Evolutionary conservation across 2,888 invertebrate species (phyloP), one percentile per base, ranked within the genome.

Genomic region (Drosophila helvetica): DNA sequence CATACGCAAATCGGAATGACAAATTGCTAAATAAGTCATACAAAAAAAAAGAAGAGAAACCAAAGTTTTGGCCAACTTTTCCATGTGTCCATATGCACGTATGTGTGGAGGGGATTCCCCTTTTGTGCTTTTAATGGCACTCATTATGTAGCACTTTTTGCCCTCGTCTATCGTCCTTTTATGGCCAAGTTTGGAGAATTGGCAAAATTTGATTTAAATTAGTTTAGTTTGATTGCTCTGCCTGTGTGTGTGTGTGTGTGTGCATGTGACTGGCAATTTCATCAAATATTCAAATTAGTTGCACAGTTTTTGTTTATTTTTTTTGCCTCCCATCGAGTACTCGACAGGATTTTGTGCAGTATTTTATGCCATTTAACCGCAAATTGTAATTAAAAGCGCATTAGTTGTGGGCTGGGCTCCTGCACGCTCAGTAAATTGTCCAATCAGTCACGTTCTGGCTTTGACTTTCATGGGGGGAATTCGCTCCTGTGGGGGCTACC

Each of bases 21-120:
- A 88, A 88, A 88, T 87, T 74, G 75, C 63, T 66, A 77, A 77
- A 69, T 57, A 68, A 77, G 56, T 80, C 66, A 60, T 12, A 43
- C 19, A 47, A 33, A 50, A 48, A 55, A 68, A 72, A 22, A 22
- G 22, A 5, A 74, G 15, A 38, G 38, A 53, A 50, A 19, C n/a
- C 5, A 67, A 66, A 79, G 45, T 53, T 43, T 25, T 33, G 50
- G 15, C 57, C 43, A 56, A 42, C 68, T 42, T 25, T 10, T 15
- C 48, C 25, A n/a, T 18, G 33, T 18, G 42, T 58, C 42, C 46
- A 69, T 9, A 22, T 43, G 48, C 4, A 12, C 46, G 48, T 54
- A 58, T 76, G 78, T 70, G 67, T 51, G 60, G 74, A 77, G 46
- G 33, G 47, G 8, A 19, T n/a, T 46, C 53, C 38, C 64, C 55